phyloP scores from a whole-genome alignment of 2,113 vertebrate genomes.

The Podilymbus podiceps region DNA sequence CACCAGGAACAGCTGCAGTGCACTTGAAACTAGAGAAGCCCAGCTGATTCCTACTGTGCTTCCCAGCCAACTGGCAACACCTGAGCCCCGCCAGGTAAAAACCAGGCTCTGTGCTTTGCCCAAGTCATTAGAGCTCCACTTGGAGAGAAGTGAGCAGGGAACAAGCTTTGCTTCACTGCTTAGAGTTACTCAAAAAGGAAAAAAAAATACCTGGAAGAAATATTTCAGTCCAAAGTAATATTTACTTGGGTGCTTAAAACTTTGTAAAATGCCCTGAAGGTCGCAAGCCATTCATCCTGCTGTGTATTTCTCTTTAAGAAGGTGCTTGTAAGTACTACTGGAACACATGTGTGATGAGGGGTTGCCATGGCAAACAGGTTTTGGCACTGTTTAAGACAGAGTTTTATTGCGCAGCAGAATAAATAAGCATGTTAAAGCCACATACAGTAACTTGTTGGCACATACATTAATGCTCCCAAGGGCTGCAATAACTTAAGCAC shows the following conservation, averaged over 20 bases:
- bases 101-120: constrained; percentile 8
- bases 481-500: constrained; percentile 68
- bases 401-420: constrained; percentile 67
- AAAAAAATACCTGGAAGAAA: not conserved
- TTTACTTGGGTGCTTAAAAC: constrained; percentile 48
- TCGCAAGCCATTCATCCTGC: constrained; percentile 15
- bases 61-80: not conserved
- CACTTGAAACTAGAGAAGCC: not conserved
- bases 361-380: constrained; percentile 63
- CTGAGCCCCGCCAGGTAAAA: constrained; percentile 33
- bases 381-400: constrained; percentile 62
- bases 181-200: not conserved
- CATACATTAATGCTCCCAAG: constrained; percentile 67
- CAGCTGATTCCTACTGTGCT: constrained; percentile 8
- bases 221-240: constrained; percentile 16
- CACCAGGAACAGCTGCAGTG: constrained; percentile 12
- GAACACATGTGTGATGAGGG: constrained; percentile 37
- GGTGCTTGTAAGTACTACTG: constrained; percentile 49
- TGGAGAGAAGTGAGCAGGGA: not conserved
- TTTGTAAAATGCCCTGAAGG: constrained; percentile 40
- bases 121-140: not conserved
- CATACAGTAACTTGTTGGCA: constrained; percentile 70
- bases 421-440: constrained; percentile 68
- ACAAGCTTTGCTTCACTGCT: not conserved
- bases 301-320: constrained; percentile 50